Evolutionary conservation across 2,797 vertebrate species (phyloP).

Genomic region (Esox lucius): DNA sequence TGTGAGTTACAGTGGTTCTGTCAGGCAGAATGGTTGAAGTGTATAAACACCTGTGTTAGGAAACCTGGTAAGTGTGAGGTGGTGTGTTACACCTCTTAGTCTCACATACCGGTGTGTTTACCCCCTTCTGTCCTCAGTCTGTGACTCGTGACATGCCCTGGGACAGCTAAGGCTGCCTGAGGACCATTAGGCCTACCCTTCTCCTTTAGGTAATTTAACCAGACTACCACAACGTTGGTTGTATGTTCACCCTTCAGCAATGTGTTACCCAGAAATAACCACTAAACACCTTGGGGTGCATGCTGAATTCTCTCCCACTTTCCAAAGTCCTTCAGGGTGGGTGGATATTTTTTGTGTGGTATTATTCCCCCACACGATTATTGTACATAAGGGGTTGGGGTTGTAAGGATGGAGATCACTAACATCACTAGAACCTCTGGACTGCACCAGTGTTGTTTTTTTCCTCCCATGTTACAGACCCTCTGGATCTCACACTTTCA

Average conservation of each 20-base stretch:
- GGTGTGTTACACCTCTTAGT: conserved; percentile 26
- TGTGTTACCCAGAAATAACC: no score
- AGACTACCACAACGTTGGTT: conserved; percentile 12
- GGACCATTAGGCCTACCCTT: conserved; percentile 65
- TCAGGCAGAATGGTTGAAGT: not conserved
- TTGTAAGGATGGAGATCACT: no score
- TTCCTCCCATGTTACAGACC: no score
- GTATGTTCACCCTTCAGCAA: not conserved
- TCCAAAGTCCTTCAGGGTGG: no score
- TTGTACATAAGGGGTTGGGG: no score
- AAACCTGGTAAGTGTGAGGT: conserved; percentile 44
- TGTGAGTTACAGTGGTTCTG: not conserved
- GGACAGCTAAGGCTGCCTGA: conserved; percentile 77
- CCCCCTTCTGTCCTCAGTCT: conserved; percentile 76
- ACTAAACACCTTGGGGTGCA: no score
- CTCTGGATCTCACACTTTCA: no score
- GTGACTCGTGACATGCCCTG: conserved; percentile 80
- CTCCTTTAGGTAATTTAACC: conserved; percentile 73
- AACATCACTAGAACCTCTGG: no score
- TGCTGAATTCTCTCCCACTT: no score
- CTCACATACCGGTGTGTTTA: conserved; percentile 61
- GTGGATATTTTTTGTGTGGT: no score
- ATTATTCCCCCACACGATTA: no score
- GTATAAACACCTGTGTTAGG: not conserved
- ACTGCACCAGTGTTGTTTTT: no score